A percentile compares a stretch with the other conserved stretches of the same genome.
Evolutionary conservation across 2,113 vertebrate species (phyloP).

Genomic region (Phyllostomus discolor): DNA sequence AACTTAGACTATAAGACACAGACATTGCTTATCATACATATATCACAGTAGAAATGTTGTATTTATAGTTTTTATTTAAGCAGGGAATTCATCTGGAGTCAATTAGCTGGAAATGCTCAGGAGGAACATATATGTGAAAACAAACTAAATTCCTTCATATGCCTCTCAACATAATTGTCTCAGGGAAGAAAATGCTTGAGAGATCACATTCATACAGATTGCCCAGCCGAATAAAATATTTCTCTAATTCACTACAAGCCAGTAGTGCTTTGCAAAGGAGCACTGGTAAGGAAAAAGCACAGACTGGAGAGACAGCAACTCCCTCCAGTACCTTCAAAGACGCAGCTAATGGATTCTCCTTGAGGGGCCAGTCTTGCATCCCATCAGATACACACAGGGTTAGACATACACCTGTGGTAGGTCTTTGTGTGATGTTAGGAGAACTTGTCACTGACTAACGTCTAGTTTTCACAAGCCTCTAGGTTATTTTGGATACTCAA

Average conservation of each 20-base stretch:
- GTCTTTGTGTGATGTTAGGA: not conserved
- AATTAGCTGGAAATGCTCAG: constrained; percentile 55
- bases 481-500: not conserved
- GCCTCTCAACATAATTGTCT: constrained; percentile 5
- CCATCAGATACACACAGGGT: not conserved
- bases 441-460: not conserved
- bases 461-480: not conserved
- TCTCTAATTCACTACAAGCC: constrained; percentile 21
- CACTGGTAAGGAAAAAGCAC: not conserved
- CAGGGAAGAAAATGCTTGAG: constrained; percentile 12
- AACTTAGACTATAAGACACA: not conserved
- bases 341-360: not conserved
- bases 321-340: too few species aligned
- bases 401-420: not conserved
- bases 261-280: not conserved
- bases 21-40: not conserved
- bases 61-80: constrained; percentile 35
- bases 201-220: constrained; percentile 14
- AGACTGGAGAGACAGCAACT: not conserved
- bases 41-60: not conserved
- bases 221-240: not conserved
- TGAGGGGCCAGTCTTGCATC: not conserved
- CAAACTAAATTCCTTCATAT: constrained; percentile 17
- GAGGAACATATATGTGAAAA: constrained; percentile 18
- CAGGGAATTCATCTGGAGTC: constrained; percentile 39